Evolutionary conservation across 2,797 vertebrate genomes (phyloP), one percentile per base, ranked within the genome.

Genomic region (Cottoperca gobio): DNA sequence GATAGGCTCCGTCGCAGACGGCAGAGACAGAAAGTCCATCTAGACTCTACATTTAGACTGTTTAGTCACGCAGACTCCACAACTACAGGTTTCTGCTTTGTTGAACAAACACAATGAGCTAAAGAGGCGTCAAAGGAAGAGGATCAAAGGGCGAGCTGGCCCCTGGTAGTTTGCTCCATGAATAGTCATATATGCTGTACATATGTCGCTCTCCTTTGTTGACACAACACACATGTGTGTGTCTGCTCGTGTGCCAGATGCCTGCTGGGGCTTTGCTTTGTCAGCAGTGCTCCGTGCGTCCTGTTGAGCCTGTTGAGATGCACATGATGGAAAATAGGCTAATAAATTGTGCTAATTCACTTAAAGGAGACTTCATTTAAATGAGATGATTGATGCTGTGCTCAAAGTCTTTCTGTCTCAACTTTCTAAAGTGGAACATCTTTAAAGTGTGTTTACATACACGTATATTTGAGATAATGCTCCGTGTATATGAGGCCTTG

Each of bases 91-190:
- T 89, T 87, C 80, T 86, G 83, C 67, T 78, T 86, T 86, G 73
- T 50, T 87, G 81, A 88, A 83, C 86, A 91, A 89, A 89, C 21
- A 88, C 90, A 89, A 85, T 69, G 70, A 73, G 70, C 57, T 78
- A 6, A 50, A 71, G 69, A 84, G 86, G 68, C 71, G 45, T 31
- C 58, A 65, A 57, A 62, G 45, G 43, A 66, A 48, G 45, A 60
- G 45, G 43, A 42, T 26, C 24, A 9, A 10, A 12, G 40, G 62
- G 57, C 13, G 23, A 24, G 64, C 76, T n/a, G 60, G 45, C 35
- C 59, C 59, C 43, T 23, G 45, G 23, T 24, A 42, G 66, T 35
- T 60, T 26, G 39, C 21, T 45, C 31, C 57, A 24, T 31, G 8
- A 72, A 60, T 62, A 50, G 46, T 66, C 70, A 45, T 14, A 21